Conservation (phyloP, 2,888 invertebrate genomes). For the Sussaba pulchella region DNA sequence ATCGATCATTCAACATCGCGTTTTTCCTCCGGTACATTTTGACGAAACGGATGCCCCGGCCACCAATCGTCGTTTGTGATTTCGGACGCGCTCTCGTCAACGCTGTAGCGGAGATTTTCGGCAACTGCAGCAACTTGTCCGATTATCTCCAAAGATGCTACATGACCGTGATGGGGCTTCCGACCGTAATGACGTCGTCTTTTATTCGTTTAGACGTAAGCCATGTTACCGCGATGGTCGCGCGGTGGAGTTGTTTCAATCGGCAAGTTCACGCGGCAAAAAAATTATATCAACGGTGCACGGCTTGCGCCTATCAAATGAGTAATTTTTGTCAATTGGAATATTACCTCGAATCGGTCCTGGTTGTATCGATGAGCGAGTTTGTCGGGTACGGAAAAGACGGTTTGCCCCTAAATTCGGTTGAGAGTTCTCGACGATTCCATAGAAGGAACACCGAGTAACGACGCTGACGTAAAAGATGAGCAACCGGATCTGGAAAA, state of each 20-base stretch:
- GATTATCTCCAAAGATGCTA: slow-evolving; percentile 67
- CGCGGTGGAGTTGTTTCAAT: slow-evolving; percentile 56
- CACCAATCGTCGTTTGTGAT: slow-evolving; percentile 53
- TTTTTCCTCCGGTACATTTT: slow-evolving; percentile 37
- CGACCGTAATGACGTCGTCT: slow-evolving; percentile 19
- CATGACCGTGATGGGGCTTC: not conserved
- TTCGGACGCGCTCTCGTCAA: slow-evolving; percentile 57
- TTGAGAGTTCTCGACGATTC: slow-evolving; percentile 51
- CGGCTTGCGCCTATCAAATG: slow-evolving; percentile 65
- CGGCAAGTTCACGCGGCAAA: slow-evolving; percentile 37
- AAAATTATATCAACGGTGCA: slow-evolving; percentile 59
- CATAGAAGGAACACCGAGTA: slow-evolving; percentile 54
- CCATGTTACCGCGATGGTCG: slow-evolving; percentile 64
- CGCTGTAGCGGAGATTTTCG: slow-evolving; percentile 64
- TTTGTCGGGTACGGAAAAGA: slow-evolving; percentile 51
- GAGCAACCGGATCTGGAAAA: not conserved
- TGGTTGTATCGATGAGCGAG: slow-evolving; percentile 63
- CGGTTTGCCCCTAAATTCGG: slow-evolving; percentile 50
- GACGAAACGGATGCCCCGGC: slow-evolving; percentile 25
- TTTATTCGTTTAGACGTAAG: slow-evolving; percentile 66
- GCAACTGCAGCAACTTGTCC: slow-evolving; percentile 51
- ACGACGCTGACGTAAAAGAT: too few relatives aligned
- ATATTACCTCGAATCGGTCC: slow-evolving; percentile 61
- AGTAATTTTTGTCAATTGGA: slow-evolving; percentile 36
- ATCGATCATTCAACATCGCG: slow-evolving; percentile 38